phyloP scores from a whole-genome alignment of 2,888 invertebrate genomes.

The Vesta saturnalis region DNA sequence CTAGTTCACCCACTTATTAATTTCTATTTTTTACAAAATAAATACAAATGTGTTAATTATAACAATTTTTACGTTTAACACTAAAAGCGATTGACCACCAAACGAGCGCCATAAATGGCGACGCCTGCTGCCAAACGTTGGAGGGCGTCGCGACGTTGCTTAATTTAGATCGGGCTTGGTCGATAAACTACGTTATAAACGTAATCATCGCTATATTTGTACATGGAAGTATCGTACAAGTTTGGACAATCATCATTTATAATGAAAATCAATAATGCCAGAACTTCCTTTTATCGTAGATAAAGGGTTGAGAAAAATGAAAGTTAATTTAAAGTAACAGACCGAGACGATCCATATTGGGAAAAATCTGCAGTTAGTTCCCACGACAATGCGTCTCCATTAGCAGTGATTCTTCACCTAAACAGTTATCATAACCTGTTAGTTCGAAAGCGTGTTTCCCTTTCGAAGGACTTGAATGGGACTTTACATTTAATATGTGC shows the following conservation, averaged over 20 bases:
- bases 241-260: slow-evolving; percentile 25
- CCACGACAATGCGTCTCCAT: slow-evolving; percentile 30
- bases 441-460: slow-evolving; percentile 30
- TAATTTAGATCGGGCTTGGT: slow-evolving; percentile 47
- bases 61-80: neutral
- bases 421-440: slow-evolving; percentile 37
- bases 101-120: slow-evolving; percentile 49
- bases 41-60: no score
- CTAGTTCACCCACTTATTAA: no score
- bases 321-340: slow-evolving; percentile 34
- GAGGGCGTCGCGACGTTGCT: slow-evolving; percentile 48
- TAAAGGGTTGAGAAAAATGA: neutral
- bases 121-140: slow-evolving; percentile 41
- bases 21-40: no score
- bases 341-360: slow-evolving; percentile 42
- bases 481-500: slow-evolving; percentile 46
- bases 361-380: slow-evolving; percentile 34
- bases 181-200: slow-evolving; percentile 22
- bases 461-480: slow-evolving; percentile 36
- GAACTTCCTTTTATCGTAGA: neutral
- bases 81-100: slow-evolving; percentile 27
- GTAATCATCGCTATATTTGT: slow-evolving; percentile 33
- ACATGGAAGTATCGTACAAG: slow-evolving; percentile 11
- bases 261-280: no score
- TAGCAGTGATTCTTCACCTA: slow-evolving; percentile 13